Evolutionary conservation across 2,113 vertebrate genomes (phyloP).

Genomic region (Sinocyclocheilus anophthalmus): DNA sequence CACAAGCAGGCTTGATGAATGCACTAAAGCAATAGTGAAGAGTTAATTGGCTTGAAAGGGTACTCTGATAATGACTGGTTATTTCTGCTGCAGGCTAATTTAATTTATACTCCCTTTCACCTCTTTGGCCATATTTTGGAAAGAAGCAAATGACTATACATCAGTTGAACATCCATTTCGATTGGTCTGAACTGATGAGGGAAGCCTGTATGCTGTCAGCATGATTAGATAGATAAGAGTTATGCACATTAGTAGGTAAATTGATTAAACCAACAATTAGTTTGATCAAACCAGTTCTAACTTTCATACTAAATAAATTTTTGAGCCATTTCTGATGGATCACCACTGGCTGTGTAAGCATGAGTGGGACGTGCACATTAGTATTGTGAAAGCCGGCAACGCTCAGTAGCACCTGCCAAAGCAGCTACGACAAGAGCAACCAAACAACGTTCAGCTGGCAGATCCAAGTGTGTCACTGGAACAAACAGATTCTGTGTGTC

Average conservation of each 20-base stretch:
- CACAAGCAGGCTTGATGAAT: not conserved
- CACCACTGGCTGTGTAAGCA: not conserved
- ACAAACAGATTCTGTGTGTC: slow-evolving; percentile 15
- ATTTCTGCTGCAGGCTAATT: not conserved
- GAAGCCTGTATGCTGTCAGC: not conserved
- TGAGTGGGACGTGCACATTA: not conserved
- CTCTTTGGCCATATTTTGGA: not conserved
- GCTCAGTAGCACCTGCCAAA: slow-evolving; percentile 24
- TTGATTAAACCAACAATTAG: not conserved
- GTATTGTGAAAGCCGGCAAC: not conserved
- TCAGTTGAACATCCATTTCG: not conserved
- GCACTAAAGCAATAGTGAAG: not conserved
- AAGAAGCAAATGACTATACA: not conserved
- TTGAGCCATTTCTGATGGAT: not conserved
- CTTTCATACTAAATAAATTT: not conserved
- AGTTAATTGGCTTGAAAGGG: slow-evolving; percentile 24
- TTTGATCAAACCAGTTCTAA: not conserved
- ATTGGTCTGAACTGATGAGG: not conserved
- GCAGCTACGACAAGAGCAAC: not conserved
- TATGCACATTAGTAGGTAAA: not conserved
- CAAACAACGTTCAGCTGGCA: slow-evolving; percentile 17
- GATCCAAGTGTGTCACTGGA: slow-evolving; percentile 33
- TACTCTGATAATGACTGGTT: not conserved
- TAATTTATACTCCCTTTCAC: not conserved
- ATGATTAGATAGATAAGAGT: not conserved